Evolutionary conservation across 2,888 invertebrate genomes (phyloP).

Genomic region (Galerucella calmariensis): DNA sequence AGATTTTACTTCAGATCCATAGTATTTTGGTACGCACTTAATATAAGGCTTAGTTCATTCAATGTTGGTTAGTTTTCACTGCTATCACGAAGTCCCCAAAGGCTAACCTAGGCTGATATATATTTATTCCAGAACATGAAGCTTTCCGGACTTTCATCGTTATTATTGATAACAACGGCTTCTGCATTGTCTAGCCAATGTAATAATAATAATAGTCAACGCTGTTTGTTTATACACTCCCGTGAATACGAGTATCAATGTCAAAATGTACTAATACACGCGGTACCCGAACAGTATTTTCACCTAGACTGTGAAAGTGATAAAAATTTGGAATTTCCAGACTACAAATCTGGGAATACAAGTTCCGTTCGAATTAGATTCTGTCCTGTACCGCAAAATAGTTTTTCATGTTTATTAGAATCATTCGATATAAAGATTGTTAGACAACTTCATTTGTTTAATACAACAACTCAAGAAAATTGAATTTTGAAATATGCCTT

Average conservation of each 20-base stretch:
- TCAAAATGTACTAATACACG: not conserved
- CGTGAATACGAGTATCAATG: not conserved
- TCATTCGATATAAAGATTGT: constrained; percentile 61
- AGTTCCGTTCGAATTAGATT: constrained; percentile 68
- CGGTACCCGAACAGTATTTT: not conserved
- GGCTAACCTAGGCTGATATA: no score
- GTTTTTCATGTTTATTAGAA: constrained; percentile 66
- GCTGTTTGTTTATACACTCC: not conserved
- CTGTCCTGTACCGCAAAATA: constrained; percentile 67
- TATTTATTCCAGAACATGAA: not conserved
- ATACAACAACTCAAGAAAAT: constrained; percentile 1
- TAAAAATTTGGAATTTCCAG: constrained; percentile 60
- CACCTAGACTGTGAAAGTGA: not conserved
- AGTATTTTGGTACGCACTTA: constrained; percentile 32
- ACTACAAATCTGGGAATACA: constrained; percentile 65
- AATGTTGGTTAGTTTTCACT: no score
- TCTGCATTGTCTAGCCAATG: not conserved
- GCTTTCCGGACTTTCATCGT: not conserved
- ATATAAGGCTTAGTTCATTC: no score
- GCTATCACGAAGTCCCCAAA: no score
- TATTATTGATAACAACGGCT: not conserved
- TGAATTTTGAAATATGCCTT: constrained; percentile 29
- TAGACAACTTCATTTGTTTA: constrained; percentile 16
- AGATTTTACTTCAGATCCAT: not conserved
- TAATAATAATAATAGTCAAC: not conserved